Base-by-base conservation (phyloP, 2,113 vertebrate genomes). In the Cololabis saira region DNA sequence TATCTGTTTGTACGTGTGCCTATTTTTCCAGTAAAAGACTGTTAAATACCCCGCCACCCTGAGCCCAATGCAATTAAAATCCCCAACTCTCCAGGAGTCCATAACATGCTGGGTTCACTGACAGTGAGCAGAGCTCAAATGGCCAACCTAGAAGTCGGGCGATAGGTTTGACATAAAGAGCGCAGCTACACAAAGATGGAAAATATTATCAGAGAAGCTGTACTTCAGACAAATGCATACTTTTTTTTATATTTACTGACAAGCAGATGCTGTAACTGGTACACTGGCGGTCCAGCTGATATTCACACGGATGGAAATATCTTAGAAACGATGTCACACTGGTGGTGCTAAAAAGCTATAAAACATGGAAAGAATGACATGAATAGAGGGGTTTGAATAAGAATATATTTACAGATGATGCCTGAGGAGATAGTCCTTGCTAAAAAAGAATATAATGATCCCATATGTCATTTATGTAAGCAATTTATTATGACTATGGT, bases 11-110 rank as follows among this genome's bases (percentile, higher is more conserved):
- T 59, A 67, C 17, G 14, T 68, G 43, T 0, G 5, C 17, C 58
- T 60, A 44, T 55, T 80, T 74, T 74, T 73, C 27, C 45, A 48
- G 42, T 50, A 82, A 73, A 78, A 74, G 57, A 48, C 67, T 57
- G 13, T 78, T 65, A 70, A 83, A 82, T 69, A 69, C 69, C 59
- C 55, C 63, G 61, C 79, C 73, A 73, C 77, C 67, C 37, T 6
- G 12, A 54, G 70, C 65, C 59, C 71, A 73, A 73, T 1, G 47
- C 81, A 87, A 88, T 89, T 89, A 86, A 83, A 88, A 90, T 79
- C 61, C 74, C 81, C 82, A 83, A 64, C 74, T 83, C 80, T 79
- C 77, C 67, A 78, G 80, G 78, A 83, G 74, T 74, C 74, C 24
- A 76, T 71, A 78, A 75, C 78, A 78, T 57, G 74, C 85, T 84